Base-by-base conservation (phyloP, 2,888 invertebrate genomes). In the Megalurothrips usitatus region DNA sequence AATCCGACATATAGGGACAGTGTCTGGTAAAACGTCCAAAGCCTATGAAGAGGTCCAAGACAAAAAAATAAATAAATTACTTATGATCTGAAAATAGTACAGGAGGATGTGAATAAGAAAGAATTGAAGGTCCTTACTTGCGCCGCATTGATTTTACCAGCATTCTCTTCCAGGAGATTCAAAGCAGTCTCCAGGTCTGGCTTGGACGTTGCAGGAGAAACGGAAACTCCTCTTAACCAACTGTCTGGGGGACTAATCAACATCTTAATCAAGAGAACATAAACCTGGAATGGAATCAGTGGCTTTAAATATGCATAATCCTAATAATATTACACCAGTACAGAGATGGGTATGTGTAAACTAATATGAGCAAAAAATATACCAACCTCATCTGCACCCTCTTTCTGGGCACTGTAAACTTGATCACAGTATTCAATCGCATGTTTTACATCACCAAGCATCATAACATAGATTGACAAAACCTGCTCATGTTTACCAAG, bases 401-500 rank as follows among this genome's bases (percentile, higher is more conserved):
- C 68, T 12, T 26, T 43, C 14, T 63, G 63, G 17, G n/a, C 87
- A 1, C 88, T 87, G 85, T 92, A 93, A 79, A 94, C 92, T 83
- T 91, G 92, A 84, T 93, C 91, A 86, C 97, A 97, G 87, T 97
- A 99, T 81, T 92, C 90, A 83, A 94, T 92, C 0, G 99, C 99
- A 85, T 93, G 92, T 8, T 92, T 89, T 0, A 94, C 91, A 87
- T 99, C 94, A 75, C 96, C 88, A 82, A 99, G 89, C 52, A 96
- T 92, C 85, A 95, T 93, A 28, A 98, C 92, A 87, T 98, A 98
- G 85, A 99, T 96, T 0, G 94, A 93, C 79, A 99, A 88, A 0
- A 97, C 97, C 86, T 97, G 94, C 85, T 97, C 96, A 86, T 99
- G 98, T 83, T 94, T 90, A 0, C 96, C 96, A 43, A 98, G 89